These are phyloP conservation scores for Pholis gunnellus DNA, from an alignment of 2,113 vertebrate genomes.

Conservation along the genomic window DNA sequence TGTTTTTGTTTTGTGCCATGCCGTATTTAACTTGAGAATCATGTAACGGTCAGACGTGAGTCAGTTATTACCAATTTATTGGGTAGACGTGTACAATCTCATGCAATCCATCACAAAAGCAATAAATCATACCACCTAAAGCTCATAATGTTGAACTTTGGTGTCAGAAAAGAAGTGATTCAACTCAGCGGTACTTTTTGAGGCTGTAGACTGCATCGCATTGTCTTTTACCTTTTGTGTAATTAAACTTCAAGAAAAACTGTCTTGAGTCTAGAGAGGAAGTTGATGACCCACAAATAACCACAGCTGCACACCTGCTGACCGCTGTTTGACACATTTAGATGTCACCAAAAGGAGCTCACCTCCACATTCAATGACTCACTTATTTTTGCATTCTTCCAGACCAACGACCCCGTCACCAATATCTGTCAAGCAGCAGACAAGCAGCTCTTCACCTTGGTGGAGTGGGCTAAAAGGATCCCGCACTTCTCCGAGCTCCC, in stretches of 20 bases:
- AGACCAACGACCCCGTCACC: constrained; percentile 96
- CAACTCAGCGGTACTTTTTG: background rate
- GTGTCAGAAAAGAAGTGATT: background rate
- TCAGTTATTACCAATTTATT: background rate
- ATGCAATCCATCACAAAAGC: background rate
- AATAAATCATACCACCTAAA: background rate
- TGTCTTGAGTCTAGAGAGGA: background rate
- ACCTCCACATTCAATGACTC: background rate
- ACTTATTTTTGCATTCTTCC: background rate
- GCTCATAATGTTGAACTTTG: background rate
- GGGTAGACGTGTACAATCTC: background rate
- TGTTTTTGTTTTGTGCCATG: background rate
- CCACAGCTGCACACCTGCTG: constrained; percentile 11
- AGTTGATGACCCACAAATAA: constrained; percentile 19
- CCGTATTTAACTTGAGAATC: background rate
- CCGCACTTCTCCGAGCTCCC: constrained; percentile 95
- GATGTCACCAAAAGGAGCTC: background rate
- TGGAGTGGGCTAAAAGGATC: constrained; percentile 97
- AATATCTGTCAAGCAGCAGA: constrained; percentile 98
- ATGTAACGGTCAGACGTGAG: background rate
- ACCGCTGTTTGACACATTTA: background rate
- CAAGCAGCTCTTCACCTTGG: constrained; percentile 96
- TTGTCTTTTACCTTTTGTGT: background rate
- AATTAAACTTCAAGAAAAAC: background rate
- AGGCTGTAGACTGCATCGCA: background rate